phyloP scores from a whole-genome alignment of 1,140 invertebrate genomes.

The Euglossa dilemma region DNA sequence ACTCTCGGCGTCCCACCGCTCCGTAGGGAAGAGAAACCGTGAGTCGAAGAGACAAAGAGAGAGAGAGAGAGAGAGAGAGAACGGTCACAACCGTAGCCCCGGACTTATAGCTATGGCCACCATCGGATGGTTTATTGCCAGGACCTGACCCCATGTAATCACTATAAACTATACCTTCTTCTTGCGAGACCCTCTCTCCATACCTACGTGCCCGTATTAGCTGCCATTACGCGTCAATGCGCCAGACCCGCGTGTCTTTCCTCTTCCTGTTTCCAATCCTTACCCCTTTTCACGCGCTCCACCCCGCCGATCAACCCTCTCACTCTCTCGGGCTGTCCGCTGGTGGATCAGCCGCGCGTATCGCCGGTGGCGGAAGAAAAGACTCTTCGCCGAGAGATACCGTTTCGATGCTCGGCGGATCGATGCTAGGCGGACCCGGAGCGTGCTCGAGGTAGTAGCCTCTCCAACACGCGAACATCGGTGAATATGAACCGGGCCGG shows the following conservation, averaged over 20 bases:
- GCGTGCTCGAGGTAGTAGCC: constrained; percentile 21
- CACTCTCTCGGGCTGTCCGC: no score
- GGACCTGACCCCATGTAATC: constrained; percentile 82
- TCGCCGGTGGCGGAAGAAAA: no score
- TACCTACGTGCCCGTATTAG: constrained; percentile 78
- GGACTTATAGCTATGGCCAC: constrained; percentile 76
- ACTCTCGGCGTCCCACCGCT: constrained; percentile 53
- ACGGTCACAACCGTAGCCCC: constrained; percentile 60
- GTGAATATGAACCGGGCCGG: constrained; percentile 45
- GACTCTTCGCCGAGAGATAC: no score
- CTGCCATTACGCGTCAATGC: constrained; percentile 74
- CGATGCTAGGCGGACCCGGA: constrained; percentile 1
- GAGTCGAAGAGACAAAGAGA: constrained; percentile 44
- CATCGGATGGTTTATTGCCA: constrained; percentile 81
- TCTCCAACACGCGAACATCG: constrained; percentile 45
- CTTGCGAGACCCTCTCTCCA: constrained; percentile 54
- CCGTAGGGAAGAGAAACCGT: constrained; percentile 18
- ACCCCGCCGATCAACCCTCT: no score
- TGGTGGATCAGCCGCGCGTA: no score
- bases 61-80: constrained; percentile 45
- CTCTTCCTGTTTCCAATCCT: constrained; percentile 15
- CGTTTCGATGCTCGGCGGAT: no score
- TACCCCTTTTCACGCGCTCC: background rate
- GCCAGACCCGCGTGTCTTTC: constrained; percentile 61
- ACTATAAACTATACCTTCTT: constrained; percentile 82